Conservation (phyloP, 2,888 invertebrate genomes). For the Yponomeuta plumbellus region DNA sequence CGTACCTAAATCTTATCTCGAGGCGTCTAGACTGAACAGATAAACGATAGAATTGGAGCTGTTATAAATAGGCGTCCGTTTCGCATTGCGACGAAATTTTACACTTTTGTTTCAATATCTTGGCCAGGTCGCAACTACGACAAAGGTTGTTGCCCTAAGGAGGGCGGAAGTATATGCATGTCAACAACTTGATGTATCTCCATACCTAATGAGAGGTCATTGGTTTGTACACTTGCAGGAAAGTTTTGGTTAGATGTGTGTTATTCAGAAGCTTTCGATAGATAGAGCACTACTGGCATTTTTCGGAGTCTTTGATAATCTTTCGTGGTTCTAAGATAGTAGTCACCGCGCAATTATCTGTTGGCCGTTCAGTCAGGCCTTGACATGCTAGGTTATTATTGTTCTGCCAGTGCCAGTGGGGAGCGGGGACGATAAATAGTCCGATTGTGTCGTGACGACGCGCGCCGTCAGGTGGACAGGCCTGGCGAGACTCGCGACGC, state of each 20-base stretch:
- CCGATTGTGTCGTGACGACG: conserved; percentile 15
- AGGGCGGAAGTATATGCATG: conserved; percentile 8
- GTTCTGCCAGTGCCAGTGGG: conserved; percentile 32
- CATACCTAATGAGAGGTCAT: conserved; percentile 20
- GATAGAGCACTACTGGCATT: neutral
- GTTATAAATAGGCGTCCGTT: neutral
- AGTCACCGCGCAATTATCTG: conserved; percentile 16
- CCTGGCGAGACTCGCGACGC: conserved; percentile 12
- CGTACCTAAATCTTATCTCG: neutral
- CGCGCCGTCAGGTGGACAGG: conserved; percentile 17
- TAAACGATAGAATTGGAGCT: neutral
- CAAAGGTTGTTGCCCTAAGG: conserved; percentile 15
- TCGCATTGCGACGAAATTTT: conserved; percentile 1
- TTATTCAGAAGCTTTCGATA: neutral
- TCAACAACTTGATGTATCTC: conserved; percentile 9
- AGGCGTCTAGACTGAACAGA: neutral
- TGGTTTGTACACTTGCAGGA: conserved; percentile 7
- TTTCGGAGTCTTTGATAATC: neutral
- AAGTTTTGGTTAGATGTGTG: neutral
- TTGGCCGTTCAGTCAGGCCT: conserved; percentile 37
- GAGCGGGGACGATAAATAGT: conserved; percentile 18
- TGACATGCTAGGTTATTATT: conserved; percentile 48
- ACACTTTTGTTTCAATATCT: neutral
- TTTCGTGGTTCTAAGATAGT: neutral
- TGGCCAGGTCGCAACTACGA: conserved; percentile 16